Conservation (phyloP, 2,888 invertebrate species). For the Eupithecia dodoneata region DNA sequence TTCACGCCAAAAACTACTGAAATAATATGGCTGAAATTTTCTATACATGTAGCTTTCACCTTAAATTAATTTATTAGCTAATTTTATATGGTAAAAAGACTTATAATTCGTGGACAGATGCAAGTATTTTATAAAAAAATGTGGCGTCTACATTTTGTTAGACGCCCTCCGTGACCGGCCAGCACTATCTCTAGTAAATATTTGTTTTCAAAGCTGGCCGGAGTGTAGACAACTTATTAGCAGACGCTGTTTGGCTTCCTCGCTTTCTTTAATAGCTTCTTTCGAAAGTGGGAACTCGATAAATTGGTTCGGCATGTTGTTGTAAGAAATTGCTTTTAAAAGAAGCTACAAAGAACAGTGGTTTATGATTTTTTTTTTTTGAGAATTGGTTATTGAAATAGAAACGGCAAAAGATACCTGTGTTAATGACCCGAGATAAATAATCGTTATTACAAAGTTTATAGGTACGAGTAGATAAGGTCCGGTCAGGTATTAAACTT, state of each 20-base stretch:
- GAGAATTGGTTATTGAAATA: background rate
- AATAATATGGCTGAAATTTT: background rate
- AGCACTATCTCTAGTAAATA: constrained; percentile 29
- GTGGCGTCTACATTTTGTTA: background rate
- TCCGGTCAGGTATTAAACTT: background rate
- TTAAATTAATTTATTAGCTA: background rate
- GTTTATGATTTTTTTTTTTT: background rate
- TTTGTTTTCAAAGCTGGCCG: constrained; percentile 30
- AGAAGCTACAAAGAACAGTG: background rate
- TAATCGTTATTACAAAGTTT: too few species aligned
- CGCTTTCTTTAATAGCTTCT: constrained; percentile 42
- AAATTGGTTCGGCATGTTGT: constrained; percentile 15
- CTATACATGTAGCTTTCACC: too few species aligned
- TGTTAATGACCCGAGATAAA: too few species aligned
- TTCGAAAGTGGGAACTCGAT: constrained; percentile 27
- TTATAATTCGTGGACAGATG: background rate
- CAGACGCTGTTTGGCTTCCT: constrained; percentile 42
- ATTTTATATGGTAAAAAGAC: background rate
- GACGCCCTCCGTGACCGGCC: background rate
- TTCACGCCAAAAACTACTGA: background rate
- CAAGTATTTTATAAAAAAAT: background rate
- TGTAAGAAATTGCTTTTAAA: constrained; percentile 7
- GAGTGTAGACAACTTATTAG: constrained; percentile 46
- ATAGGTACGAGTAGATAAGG: too few species aligned
- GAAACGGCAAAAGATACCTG: too few species aligned